Evolutionary conservation across 2,113 vertebrate genomes (phyloP).

Genomic region (Globicephala melas): DNA sequence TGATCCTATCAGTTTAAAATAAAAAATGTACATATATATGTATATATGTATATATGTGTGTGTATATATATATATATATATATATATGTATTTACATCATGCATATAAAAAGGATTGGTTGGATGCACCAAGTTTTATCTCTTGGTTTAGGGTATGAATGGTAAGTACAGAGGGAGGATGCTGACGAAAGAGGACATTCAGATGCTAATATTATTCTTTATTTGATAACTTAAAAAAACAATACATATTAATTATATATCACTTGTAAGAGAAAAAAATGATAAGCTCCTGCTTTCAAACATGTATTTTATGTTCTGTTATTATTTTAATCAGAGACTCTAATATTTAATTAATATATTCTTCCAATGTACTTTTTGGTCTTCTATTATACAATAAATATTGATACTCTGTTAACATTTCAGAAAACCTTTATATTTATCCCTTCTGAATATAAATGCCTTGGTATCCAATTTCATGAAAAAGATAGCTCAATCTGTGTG

Average conservation of each 20-base stretch:
- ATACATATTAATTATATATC: background rate
- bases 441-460: background rate
- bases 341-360: background rate
- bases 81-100: background rate
- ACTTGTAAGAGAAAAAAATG: background rate
- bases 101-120: accelerated
- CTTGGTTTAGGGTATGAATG: background rate
- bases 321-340: background rate
- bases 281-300: background rate
- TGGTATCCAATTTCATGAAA: background rate
- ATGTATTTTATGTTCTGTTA: background rate
- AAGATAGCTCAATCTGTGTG: background rate
- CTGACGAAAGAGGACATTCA: background rate
- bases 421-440: background rate
- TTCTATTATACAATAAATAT: background rate
- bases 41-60: accelerated
- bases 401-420: background rate
- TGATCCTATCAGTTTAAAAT: background rate
- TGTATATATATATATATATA: background rate
- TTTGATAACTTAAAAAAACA: background rate
- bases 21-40: background rate
- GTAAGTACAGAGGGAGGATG: accelerated
- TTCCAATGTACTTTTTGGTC: background rate
- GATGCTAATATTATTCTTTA: background rate
- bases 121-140: background rate